Percentiles rank a stretch among this genome's conserved stretches.
Evolutionary conservation across 2,113 vertebrate species (phyloP).

Genomic region (Gobiocypris rarus): DNA sequence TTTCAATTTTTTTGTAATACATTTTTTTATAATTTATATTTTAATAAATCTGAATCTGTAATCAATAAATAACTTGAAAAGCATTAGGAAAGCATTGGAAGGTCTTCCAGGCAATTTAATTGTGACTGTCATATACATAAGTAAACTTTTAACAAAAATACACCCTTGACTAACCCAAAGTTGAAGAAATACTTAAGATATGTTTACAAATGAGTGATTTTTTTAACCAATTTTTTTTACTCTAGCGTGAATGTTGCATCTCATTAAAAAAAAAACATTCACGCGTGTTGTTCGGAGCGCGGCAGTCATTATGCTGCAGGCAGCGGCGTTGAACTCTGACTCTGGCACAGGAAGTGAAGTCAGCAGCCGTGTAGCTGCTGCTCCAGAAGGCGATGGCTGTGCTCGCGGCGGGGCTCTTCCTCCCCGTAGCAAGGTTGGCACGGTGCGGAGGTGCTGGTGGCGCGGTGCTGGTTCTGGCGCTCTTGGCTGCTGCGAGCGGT

Average conservation of each 20-base stretch:
- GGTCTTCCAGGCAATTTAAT: not conserved
- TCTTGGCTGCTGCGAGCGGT: slow-evolving; percentile 85
- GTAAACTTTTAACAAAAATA: too few species aligned
- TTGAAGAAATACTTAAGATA: not conserved
- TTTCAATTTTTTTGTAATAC: not conserved
- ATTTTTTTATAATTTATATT: not conserved
- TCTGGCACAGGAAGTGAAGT: slow-evolving; percentile 55
- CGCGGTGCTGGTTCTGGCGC: slow-evolving; percentile 76
- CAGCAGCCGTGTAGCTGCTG: slow-evolving; percentile 51
- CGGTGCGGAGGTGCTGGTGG: slow-evolving; percentile 71
- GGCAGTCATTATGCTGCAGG: slow-evolving; percentile 54
- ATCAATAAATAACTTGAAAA: not conserved
- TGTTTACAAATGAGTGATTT: too few species aligned
- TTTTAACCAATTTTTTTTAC: not conserved
- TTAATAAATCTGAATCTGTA: not conserved
- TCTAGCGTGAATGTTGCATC: slow-evolving; percentile 1
- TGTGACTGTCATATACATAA: not conserved
- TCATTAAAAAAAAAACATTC: not conserved
- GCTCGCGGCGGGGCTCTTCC: slow-evolving; percentile 58
- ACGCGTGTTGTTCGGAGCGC: slow-evolving; percentile 7
- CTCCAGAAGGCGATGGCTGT: slow-evolving; percentile 60
- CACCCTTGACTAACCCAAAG: not conserved
- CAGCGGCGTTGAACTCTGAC: slow-evolving; percentile 68
- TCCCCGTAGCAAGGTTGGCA: slow-evolving; percentile 78
- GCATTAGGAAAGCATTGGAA: not conserved